Evolutionary conservation across 2,888 invertebrate species (phyloP).

Genomic region (Ochropleura plecta): DNA sequence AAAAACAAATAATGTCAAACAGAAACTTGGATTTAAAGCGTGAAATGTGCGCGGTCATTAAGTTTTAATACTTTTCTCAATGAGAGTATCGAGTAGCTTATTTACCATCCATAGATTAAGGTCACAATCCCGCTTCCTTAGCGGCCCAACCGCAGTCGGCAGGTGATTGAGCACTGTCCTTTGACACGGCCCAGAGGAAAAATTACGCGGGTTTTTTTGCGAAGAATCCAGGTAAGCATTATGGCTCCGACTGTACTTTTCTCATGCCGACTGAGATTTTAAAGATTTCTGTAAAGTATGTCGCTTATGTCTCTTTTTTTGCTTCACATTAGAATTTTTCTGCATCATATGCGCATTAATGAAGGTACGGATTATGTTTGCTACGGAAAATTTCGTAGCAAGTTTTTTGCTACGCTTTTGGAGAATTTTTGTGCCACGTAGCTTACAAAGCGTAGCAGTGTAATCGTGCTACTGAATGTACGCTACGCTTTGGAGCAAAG

Average conservation of each 20-base stretch:
- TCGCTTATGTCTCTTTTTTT: conserved; percentile 44
- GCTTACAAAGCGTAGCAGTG: neutral
- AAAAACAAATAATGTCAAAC: no score
- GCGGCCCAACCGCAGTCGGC: conserved; percentile 75
- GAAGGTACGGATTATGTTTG: neutral
- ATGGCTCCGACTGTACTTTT: conserved; percentile 75
- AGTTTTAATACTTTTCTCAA: neutral
- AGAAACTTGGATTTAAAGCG: no score
- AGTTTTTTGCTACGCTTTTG: neutral
- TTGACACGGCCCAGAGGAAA: conserved; percentile 85
- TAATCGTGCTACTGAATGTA: neutral
- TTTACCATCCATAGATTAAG: conserved; percentile 3
- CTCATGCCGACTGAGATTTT: conserved; percentile 70
- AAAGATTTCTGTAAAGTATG: conserved; percentile 42
- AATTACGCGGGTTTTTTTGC: conserved; percentile 84
- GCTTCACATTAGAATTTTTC: conserved; percentile 21
- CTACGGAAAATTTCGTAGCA: neutral
- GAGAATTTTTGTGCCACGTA: neutral
- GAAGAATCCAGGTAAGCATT: conserved; percentile 80
- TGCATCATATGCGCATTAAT: conserved; percentile 30
- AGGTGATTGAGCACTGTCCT: conserved; percentile 87
- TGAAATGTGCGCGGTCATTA: no score
- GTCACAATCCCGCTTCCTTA: conserved; percentile 36
- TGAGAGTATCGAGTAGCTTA: no score
- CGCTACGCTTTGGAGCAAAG: no score